Conservation (phyloP, 2,797 vertebrate species). For the Oreonectes daqikongensis region DNA sequence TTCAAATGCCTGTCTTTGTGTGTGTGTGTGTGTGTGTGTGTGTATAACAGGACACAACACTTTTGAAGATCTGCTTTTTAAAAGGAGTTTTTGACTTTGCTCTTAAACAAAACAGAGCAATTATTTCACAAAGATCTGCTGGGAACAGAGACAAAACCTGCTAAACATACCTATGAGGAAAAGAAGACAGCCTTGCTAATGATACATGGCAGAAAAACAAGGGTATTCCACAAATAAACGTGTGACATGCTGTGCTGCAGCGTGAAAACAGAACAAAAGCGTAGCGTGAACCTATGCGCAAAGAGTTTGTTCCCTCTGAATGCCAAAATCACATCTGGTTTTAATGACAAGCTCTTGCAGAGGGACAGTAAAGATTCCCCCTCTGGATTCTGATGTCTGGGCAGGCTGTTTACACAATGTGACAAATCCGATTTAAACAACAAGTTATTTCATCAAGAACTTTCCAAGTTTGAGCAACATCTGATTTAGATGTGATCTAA, state of each 20-base stretch:
- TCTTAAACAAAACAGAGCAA: constrained; percentile 7
- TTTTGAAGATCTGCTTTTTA: constrained; percentile 4
- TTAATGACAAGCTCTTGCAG: constrained; percentile 19
- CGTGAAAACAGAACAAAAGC: constrained; percentile 24
- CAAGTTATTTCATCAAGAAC: constrained; percentile 7
- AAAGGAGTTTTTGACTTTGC: background rate
- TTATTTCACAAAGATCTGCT: background rate
- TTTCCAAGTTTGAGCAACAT: constrained; percentile 35
- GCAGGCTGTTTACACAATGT: constrained; percentile 13
- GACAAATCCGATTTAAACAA: constrained; percentile 34
- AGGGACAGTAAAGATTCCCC: constrained; percentile 7
- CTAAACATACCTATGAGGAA: constrained; percentile 19
- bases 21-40: background rate
- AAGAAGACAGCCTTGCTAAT: constrained; percentile 1
- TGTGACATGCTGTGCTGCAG: constrained; percentile 6
- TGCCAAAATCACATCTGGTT: constrained; percentile 33
- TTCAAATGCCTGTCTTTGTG: background rate
- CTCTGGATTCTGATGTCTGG: background rate
- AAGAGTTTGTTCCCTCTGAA: background rate
- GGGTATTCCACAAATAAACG: constrained; percentile 30
- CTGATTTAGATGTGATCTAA: constrained; percentile 11
- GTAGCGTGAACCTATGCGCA: constrained; percentile 2
- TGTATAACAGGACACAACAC: background rate
- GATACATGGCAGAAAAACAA: constrained; percentile 19
- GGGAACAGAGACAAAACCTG: background rate